Evolutionary conservation across 2,797 vertebrate genomes (phyloP), one percentile per base, ranked within the genome.

Genomic region (Lagorchestes hirsutus): DNA sequence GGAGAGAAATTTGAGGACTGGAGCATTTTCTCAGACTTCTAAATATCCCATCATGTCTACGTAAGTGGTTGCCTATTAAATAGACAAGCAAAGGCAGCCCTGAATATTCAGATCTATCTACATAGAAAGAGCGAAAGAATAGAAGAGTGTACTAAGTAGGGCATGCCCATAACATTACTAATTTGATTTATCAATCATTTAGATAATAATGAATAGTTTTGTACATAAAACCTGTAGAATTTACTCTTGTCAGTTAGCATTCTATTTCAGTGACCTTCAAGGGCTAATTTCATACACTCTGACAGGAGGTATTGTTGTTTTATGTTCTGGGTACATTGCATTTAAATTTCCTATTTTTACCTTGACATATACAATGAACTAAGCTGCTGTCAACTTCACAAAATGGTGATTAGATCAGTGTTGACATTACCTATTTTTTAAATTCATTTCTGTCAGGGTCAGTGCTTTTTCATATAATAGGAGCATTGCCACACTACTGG

Each of bases 331-430:
- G 50, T 40, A 0, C 56, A 57, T 92, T 58, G 57, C 91, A 92
- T 91, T 95, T 96, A 91, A 56, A 93, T 93, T 93, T 82, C 54
- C 95, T 10, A 2, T 96, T 93, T 95, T 54, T 55, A 74, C 40
- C 93, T 29, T 92, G 52, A 55, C 46, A 34, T 62, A 91, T 40
- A 55, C 18, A 93, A 74, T 91, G 40, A 93, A 59, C 90, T 54
- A 54, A 91, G 2, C 3, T 16, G 46, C 52, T 82, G 0, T 62
- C 10, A 59, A 93, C 13, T 96, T 93, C 40, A 58, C 74, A 95
- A 67, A 96, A 52, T 87, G 10, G 9, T 57, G 90, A 52, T 57
- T 95, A 93, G 31, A 92, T 90, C n/a, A 52, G 52, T n/a, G 13
- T 40, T 10, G 52, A 94, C 14, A 90, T 94, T 46, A 92, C 16